Conservation (phyloP, 2,888 invertebrate genomes). For the Acanthosepion lycidas region DNA sequence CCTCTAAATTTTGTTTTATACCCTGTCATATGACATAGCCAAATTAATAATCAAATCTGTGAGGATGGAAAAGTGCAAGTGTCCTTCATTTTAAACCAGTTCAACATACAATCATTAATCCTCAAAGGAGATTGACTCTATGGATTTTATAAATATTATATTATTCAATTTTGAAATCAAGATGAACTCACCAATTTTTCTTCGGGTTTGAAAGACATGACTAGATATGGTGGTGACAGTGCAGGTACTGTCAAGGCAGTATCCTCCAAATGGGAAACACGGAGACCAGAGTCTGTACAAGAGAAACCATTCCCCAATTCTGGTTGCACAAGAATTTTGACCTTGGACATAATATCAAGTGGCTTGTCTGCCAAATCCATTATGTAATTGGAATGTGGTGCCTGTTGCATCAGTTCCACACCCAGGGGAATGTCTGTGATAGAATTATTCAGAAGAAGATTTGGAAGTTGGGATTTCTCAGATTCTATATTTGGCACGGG, state of each 20-base stretch:
- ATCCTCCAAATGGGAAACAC: constrained; percentile 60
- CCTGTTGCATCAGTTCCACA: not conserved
- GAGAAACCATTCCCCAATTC: constrained; percentile 35
- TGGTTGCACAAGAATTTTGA: not conserved
- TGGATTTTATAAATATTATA: not conserved
- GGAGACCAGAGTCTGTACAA: constrained; percentile 23
- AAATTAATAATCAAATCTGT: too few relatives aligned
- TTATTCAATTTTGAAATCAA: not conserved
- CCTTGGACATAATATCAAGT: not conserved
- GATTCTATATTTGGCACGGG: not conserved
- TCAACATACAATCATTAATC: too few relatives aligned
- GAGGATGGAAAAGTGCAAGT: too few relatives aligned
- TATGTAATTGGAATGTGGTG: constrained; percentile 41
- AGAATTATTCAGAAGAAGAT: constrained; percentile 35
- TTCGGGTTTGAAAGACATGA: constrained; percentile 54
- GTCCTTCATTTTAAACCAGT: too few relatives aligned
- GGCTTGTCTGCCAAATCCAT: constrained; percentile 43
- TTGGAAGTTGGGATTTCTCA: not conserved
- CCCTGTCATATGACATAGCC: too few relatives aligned
- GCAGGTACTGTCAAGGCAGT: constrained; percentile 63
- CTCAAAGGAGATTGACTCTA: too few relatives aligned
- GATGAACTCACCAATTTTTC: constrained; percentile 54
- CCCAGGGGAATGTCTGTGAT: constrained; percentile 25
- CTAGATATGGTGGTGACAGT: constrained; percentile 62
- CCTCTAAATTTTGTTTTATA: too few relatives aligned